These are phyloP conservation scores for Aptenodytes patagonicus DNA, from an alignment of 2,113 vertebrate genomes.

Conservation along the genomic window DNA sequence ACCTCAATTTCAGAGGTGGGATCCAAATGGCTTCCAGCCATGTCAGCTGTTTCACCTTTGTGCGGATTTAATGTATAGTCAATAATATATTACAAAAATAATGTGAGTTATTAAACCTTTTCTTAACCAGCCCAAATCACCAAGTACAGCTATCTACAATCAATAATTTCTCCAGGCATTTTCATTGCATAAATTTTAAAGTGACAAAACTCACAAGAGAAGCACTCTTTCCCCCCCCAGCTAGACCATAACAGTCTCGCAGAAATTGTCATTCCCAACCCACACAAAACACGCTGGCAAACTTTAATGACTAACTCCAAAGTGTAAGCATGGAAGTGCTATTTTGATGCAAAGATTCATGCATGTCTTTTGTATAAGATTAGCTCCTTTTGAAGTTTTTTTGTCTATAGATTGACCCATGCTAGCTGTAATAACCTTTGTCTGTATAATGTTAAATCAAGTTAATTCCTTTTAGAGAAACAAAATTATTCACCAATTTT, in stretches of 20 bases:
- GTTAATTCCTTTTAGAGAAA: background rate
- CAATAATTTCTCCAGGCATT: background rate
- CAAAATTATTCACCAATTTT: background rate
- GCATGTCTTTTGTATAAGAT: background rate
- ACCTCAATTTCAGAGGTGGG: background rate
- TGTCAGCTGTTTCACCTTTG: background rate
- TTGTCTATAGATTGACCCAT: background rate
- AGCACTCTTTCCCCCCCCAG: background rate
- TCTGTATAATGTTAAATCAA: background rate
- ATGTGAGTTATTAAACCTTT: background rate
- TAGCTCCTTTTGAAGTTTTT: background rate
- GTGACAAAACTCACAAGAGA: background rate
- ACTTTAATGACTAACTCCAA: background rate
- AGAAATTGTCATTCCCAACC: background rate
- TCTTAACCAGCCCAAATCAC: background rate
- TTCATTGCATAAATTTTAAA: background rate
- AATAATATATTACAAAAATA: background rate
- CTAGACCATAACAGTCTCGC: background rate
- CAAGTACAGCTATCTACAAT: background rate
- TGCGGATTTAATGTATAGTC: background rate
- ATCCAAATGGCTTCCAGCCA: constrained; percentile 17
- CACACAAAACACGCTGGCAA: background rate
- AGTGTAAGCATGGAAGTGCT: background rate
- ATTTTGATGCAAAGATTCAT: background rate
- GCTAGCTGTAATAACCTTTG: background rate